phyloP scores from a whole-genome alignment of 92 coral and sea anemone species.

The Epizoanthus ramosus region DNA sequence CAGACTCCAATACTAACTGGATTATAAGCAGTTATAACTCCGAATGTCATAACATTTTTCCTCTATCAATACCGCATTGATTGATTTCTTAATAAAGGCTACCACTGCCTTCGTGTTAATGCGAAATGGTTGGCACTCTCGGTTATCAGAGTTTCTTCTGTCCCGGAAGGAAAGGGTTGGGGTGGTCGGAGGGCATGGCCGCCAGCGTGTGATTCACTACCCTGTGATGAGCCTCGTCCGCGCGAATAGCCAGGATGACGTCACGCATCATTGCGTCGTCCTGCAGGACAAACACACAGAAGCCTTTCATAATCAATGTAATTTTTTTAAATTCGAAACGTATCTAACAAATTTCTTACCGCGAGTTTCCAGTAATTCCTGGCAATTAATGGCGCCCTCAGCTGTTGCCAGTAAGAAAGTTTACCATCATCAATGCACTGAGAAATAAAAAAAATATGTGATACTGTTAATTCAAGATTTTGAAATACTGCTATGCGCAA shows the following conservation, averaged over 20 bases:
- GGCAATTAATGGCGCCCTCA: conserved; percentile 55
- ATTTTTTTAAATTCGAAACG: not conserved
- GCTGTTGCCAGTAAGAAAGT: conserved; percentile 35
- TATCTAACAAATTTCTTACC: conserved; percentile 33
- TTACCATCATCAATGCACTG: conserved; percentile 39
- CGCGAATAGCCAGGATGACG: conserved; percentile 65
- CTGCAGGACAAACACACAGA: conserved; percentile 6
- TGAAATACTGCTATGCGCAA: no score
- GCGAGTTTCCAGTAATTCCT: conserved; percentile 59
- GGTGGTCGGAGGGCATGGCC: conserved; percentile 57
- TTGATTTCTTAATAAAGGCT: no score
- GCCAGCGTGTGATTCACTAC: conserved; percentile 62
- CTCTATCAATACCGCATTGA: no score
- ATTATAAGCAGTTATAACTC: no score
- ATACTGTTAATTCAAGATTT: no score
- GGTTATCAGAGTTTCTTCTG: conserved; percentile 47
- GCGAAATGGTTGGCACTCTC: no score
- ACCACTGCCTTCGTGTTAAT: no score
- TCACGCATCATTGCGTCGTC: conserved; percentile 60
- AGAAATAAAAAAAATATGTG: not conserved
- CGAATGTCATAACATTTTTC: no score
- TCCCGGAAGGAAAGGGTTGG: conserved; percentile 61
- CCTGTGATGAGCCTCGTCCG: conserved; percentile 69
- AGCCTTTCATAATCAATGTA: not conserved
- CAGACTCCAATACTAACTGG: no score